Percentiles rank a stretch among this genome's conserved stretches.
Evolutionary conservation across 2,113 vertebrate species (phyloP).

Genomic region (Triplophysa siluroides): DNA sequence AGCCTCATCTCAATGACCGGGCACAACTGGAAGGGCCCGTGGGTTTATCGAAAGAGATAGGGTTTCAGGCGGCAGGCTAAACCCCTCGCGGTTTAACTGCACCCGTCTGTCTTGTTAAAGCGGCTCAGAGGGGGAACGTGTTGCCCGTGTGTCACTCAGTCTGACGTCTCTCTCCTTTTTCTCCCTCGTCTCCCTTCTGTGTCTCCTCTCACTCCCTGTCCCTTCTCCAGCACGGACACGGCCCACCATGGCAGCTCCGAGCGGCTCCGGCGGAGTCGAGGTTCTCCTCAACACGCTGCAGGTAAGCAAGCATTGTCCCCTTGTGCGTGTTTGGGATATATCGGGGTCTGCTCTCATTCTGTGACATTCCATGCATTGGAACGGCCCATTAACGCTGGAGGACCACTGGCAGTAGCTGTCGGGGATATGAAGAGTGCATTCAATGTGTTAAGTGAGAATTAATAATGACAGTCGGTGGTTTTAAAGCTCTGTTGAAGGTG

Average conservation of each 20-base stretch:
- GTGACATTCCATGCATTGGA: neutral
- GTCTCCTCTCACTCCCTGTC: conserved; percentile 38
- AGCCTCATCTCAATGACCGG: conserved; percentile 75
- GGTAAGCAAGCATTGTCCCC: conserved; percentile 73
- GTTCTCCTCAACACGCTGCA: conserved; percentile 86
- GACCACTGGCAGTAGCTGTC: neutral
- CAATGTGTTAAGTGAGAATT: neutral
- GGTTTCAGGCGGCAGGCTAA: conserved; percentile 61
- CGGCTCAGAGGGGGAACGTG: neutral
- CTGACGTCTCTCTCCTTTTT: neutral
- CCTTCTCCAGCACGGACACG: conserved; percentile 60
- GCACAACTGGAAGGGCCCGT: conserved; percentile 58
- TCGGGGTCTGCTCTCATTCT: conserved; percentile 7
- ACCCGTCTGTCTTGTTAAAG: conserved; percentile 21
- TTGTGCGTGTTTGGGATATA: conserved; percentile 16
- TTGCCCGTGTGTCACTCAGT: conserved; percentile 4
- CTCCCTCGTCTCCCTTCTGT: conserved; percentile 37
- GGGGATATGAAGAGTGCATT: neutral
- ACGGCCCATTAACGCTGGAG: neutral
- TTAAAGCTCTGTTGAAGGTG: neutral
- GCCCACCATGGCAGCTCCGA: conserved; percentile 79
- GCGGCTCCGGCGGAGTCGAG: conserved; percentile 81
- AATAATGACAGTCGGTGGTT: neutral
- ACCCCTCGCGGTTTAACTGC: conserved; percentile 37
- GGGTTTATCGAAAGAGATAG: conserved; percentile 59